These are phyloP conservation scores for Cotesia congregata DNA, from an alignment of 2,888 invertebrate genomes.

Conservation along the genomic window DNA sequence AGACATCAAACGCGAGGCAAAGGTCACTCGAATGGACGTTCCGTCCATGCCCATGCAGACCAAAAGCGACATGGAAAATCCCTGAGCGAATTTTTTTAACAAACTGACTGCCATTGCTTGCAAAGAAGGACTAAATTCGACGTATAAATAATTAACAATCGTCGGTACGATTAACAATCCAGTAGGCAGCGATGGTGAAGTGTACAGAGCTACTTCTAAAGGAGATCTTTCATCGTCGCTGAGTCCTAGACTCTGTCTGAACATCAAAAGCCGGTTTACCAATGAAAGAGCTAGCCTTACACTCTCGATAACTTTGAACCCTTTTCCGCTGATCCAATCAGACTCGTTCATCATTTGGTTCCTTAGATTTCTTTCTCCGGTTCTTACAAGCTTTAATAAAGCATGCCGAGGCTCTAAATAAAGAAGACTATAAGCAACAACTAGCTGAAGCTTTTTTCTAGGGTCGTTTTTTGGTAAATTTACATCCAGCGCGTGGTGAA, in stretches of 20 bases:
- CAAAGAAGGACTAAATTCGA: conserved; percentile 73
- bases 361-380: conserved; percentile 64
- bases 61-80: conserved; percentile 74
- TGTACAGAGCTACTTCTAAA: conserved; percentile 66
- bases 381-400: conserved; percentile 64
- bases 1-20: conserved; percentile 73
- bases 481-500: conserved; percentile 64
- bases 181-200: conserved; percentile 67
- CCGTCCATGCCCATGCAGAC: conserved; percentile 76
- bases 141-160: conserved; percentile 74
- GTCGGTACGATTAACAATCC: conserved; percentile 71
- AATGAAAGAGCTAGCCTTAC: conserved; percentile 67
- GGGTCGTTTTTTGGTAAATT: conserved; percentile 63
- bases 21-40: conserved; percentile 74
- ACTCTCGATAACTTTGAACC: conserved; percentile 66
- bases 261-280: conserved; percentile 66
- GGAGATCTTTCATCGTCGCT: conserved; percentile 63
- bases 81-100: conserved; percentile 73
- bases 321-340: conserved; percentile 68
- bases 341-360: conserved; percentile 68
- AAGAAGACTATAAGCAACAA: conserved; percentile 66
- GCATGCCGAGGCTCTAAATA: conserved; percentile 68
- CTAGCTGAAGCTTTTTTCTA: conserved; percentile 62
- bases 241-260: conserved; percentile 64
- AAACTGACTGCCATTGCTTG: conserved; percentile 74